These are phyloP conservation scores for Leptocoma aspasia DNA, from an alignment of 2,113 vertebrate genomes.

Conservation along the genomic window DNA sequence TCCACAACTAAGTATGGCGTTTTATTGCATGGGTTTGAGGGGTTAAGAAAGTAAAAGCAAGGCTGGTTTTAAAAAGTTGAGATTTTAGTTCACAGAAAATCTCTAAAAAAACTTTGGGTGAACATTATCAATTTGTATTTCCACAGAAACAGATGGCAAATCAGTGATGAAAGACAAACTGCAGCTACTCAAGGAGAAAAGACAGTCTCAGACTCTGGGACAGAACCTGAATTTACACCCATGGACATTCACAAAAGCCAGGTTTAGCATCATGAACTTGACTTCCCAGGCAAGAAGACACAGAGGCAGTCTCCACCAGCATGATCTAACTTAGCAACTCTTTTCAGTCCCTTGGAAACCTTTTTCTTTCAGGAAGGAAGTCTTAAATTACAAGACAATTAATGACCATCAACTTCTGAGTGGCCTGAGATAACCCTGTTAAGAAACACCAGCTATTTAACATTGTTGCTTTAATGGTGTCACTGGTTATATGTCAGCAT, in stretches of 20 bases:
- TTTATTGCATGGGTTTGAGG: not conserved
- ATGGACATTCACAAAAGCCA: not conserved
- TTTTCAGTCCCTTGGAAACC: not conserved
- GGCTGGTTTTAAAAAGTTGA: not conserved
- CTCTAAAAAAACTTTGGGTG: not conserved
- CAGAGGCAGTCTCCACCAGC: not conserved
- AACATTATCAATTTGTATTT: not conserved
- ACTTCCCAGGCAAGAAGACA: not conserved
- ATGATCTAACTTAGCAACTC: not conserved
- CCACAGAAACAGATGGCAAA: not conserved
- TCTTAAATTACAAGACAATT: constrained; percentile 1
- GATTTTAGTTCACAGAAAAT: not conserved
- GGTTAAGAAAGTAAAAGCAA: not conserved
- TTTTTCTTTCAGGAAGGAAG: not conserved
- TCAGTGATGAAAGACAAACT: not conserved
- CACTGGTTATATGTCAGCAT: not conserved
- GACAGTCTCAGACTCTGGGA: rapidly evolving
- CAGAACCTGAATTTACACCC: not conserved
- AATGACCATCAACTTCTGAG: not conserved
- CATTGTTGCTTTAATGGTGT: not conserved
- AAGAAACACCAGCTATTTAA: not conserved
- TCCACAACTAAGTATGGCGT: not conserved
- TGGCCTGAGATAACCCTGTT: not conserved
- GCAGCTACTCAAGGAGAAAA: not conserved
- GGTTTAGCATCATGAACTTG: not conserved